Conservation (phyloP, 35 echinoderm and acorn worm species). For the Anneissia japonica region DNA sequence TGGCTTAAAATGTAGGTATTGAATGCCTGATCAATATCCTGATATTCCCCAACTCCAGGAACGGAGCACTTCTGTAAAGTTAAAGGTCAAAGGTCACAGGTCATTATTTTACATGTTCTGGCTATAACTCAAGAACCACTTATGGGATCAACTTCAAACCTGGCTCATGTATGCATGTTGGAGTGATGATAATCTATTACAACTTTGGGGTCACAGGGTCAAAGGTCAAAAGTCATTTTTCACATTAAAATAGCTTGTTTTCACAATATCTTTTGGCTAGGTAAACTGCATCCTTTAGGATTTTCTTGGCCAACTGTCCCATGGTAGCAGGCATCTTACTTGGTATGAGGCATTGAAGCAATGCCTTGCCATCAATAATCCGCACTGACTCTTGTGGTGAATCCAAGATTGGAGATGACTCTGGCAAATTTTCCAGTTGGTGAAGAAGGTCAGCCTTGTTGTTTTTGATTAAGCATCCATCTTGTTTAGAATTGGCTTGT, state of each 20-base stretch:
- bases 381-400: too few species aligned
- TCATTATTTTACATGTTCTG: background rate
- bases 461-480: conserved; percentile 64
- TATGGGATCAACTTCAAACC: conserved; percentile 15
- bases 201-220: background rate
- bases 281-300: too few species aligned
- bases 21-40: conserved; percentile 4
- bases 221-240: conserved; percentile 37
- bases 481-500: conserved; percentile 14
- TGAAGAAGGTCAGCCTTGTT: conserved; percentile 24
- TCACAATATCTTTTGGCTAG: too few species aligned
- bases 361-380: too few species aligned
- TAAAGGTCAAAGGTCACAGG: conserved; percentile 14
- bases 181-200: background rate
- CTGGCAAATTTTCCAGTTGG: background rate
- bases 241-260: too few species aligned
- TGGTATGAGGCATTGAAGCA: background rate
- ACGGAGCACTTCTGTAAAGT: conserved; percentile 10
- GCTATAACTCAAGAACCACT: conserved; percentile 19
- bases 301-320: too few species aligned
- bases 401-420: too few species aligned
- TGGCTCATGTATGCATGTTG: conserved; percentile 5
- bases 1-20: conserved; percentile 29
- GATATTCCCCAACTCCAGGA: conserved; percentile 13
- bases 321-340: too few species aligned